A percentile compares a stretch with the other conserved stretches of the same genome.
These are phyloP conservation scores for Diabrotica balteata DNA, from an alignment of 2,888 invertebrate genomes.

Conservation along the genomic window DNA sequence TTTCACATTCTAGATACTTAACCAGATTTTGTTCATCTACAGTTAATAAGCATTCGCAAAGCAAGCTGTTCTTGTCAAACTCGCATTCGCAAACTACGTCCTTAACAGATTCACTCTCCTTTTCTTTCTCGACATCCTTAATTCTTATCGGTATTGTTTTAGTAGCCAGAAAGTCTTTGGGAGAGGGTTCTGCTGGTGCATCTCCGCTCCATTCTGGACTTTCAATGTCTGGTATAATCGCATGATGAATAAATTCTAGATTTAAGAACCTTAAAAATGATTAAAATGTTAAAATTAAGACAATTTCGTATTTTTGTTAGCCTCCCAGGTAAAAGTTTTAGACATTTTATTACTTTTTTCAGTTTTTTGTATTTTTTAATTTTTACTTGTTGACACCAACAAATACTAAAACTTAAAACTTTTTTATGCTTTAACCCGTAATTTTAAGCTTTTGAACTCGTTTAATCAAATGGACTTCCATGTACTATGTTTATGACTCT, in stretches of 20 bases:
- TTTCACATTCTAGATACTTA: neutral
- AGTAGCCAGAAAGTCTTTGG: conserved; percentile 15
- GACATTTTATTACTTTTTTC: too few species aligned
- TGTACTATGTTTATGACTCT: too few species aligned
- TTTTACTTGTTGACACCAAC: too few species aligned
- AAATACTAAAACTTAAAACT: too few species aligned
- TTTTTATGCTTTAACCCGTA: too few species aligned
- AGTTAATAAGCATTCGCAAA: conserved; percentile 14
- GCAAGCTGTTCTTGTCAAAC: neutral
- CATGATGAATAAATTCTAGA: conserved; percentile 23
- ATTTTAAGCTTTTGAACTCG: too few species aligned
- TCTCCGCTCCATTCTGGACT: conserved; percentile 18
- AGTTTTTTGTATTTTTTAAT: too few species aligned
- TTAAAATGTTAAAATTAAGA: neutral
- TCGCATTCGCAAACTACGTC: conserved; percentile 13
- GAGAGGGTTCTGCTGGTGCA: conserved; percentile 10
- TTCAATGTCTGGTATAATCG: conserved; percentile 2
- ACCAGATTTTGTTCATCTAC: conserved; percentile 11
- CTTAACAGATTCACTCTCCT: neutral
- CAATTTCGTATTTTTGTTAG: too few species aligned
- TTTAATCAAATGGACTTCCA: too few species aligned
- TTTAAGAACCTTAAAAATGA: conserved; percentile 11
- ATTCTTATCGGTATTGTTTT: conserved; percentile 16
- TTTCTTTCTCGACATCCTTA: neutral
- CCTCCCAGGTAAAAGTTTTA: too few species aligned